Percentiles rank a stretch among this genome's conserved stretches.
Evolutionary conservation across 2,113 vertebrate genomes (phyloP).

Genomic region (Hassar affinis): DNA sequence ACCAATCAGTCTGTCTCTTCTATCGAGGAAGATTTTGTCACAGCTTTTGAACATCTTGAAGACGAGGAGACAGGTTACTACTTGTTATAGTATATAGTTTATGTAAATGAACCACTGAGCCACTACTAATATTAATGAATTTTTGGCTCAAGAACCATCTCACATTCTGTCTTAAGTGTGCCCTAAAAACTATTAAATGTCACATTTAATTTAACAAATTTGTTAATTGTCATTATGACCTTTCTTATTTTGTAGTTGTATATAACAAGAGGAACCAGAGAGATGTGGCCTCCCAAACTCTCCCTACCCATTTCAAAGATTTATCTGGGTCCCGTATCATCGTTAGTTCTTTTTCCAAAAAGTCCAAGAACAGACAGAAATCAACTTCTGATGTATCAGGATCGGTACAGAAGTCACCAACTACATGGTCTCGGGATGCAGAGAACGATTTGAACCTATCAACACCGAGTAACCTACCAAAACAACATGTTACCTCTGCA

Average conservation of each 20-base stretch:
- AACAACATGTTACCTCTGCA: constrained; percentile 66
- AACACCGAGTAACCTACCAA: constrained; percentile 73
- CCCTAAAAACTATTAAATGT: background rate
- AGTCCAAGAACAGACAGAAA: constrained; percentile 67
- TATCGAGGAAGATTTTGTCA: constrained; percentile 98
- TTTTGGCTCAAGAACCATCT: background rate
- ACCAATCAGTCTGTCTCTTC: constrained; percentile 97
- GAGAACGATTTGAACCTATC: constrained; percentile 84
- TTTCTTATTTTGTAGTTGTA: constrained; percentile 59
- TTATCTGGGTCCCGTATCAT: constrained; percentile 73
- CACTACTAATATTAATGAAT: background rate
- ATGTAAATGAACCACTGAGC: background rate
- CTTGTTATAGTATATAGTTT: background rate
- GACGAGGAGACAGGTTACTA: constrained; percentile 80
- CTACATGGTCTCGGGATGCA: constrained; percentile 71
- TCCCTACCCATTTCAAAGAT: constrained; percentile 74
- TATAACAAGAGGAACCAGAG: constrained; percentile 73
- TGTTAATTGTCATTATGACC: background rate
- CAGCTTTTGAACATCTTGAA: constrained; percentile 93
- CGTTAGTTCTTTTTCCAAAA: constrained; percentile 72
- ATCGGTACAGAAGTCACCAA: constrained; percentile 77
- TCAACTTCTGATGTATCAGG: constrained; percentile 69
- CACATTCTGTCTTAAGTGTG: background rate
- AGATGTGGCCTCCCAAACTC: constrained; percentile 85
- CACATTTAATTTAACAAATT: background rate